These are phyloP conservation scores for Gadus macrocephalus DNA, from an alignment of 2,113 vertebrate species.

Conservation along the genomic window DNA sequence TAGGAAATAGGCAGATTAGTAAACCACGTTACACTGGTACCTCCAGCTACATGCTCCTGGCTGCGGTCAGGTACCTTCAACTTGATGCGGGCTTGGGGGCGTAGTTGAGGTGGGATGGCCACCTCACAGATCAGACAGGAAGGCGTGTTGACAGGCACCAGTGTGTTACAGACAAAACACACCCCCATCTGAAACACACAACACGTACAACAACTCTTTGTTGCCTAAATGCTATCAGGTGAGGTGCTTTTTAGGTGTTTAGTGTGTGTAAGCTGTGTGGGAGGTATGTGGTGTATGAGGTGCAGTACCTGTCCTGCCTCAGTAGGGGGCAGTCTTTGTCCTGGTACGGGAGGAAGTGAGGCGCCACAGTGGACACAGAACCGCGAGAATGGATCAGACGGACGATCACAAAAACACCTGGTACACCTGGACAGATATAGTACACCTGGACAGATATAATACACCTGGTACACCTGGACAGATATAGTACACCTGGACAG, in stretches of 20 bases:
- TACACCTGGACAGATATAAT: no score
- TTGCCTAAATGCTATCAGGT: no score
- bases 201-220: conserved; percentile 1
- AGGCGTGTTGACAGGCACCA: conserved; percentile 78
- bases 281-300: background rate
- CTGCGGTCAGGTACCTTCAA: conserved; percentile 68
- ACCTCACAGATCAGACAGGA: conserved; percentile 86
- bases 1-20: no score
- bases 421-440: conserved; percentile 70
- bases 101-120: conserved; percentile 70
- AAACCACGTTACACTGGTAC: no score
- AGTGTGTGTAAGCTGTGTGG: background rate
- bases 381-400: conserved; percentile 79
- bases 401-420: conserved; percentile 70
- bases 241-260: no score
- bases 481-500: no score
- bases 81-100: conserved; percentile 62
- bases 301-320: conserved; percentile 78
- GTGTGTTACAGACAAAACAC: conserved; percentile 76
- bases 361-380: conserved; percentile 89
- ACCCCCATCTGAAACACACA: conserved; percentile 67
- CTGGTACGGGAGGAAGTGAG: conserved; percentile 68
- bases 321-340: conserved; percentile 67
- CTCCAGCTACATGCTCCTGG: background rate
- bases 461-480: no score